Conservation (phyloP, 2,797 vertebrate genomes). For the Poeciliopsis turneri region DNA sequence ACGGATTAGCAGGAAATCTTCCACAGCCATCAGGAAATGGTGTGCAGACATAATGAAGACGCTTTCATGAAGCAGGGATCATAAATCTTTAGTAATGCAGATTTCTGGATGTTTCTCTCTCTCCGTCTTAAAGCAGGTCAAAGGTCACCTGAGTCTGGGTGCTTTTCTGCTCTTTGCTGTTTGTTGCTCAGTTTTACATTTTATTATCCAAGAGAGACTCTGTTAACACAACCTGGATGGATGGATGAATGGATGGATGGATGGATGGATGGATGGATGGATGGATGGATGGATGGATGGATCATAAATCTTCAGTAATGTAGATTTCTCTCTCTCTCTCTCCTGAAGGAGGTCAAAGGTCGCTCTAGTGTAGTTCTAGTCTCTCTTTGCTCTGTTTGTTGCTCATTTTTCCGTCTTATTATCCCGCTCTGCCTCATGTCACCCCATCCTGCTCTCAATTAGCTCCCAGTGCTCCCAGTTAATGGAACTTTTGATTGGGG, state of each 20-base stretch:
- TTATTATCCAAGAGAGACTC: constrained; percentile 59
- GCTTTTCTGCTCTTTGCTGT: constrained; percentile 74
- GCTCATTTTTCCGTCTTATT: constrained; percentile 42
- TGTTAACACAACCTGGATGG: constrained; percentile 41
- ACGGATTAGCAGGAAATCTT: constrained; percentile 81
- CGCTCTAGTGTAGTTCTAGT: constrained; percentile 77
- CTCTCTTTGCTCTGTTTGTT: constrained; percentile 56
- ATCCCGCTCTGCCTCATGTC: constrained; percentile 62
- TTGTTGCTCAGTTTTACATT: constrained; percentile 34
- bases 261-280: not conserved
- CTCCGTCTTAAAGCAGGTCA: constrained; percentile 50
- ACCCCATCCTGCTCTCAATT: constrained; percentile 71
- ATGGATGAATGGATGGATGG: not conserved
- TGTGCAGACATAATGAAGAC: constrained; percentile 69
- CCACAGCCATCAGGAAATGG: constrained; percentile 58
- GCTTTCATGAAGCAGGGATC: constrained; percentile 54
- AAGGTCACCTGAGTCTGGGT: constrained; percentile 78
- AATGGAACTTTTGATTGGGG: constrained; percentile 79
- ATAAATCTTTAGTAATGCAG: constrained; percentile 66
- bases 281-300: constrained; percentile 1
- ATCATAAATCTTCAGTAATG: constrained; percentile 66
- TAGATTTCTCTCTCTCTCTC: constrained; percentile 42
- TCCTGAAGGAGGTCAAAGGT: constrained; percentile 59
- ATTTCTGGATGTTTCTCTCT: constrained; percentile 39
- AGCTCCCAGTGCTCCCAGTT: constrained; percentile 76